Base-by-base conservation (phyloP, 2,888 invertebrate species). In the Oligia strigilis region DNA sequence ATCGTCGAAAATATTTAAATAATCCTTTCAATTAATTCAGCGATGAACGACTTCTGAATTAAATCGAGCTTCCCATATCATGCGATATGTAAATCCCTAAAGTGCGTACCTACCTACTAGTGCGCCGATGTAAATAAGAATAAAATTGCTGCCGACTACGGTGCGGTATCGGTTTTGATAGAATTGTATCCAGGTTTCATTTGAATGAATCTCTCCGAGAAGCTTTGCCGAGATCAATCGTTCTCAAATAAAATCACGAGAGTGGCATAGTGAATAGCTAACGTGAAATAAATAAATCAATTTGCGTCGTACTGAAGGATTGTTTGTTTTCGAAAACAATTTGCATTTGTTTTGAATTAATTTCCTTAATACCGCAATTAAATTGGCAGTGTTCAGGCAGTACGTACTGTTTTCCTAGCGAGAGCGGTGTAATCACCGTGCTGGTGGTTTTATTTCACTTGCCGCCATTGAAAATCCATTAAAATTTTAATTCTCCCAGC, bases 391-490 rank as follows among this genome's bases (percentile, higher is more conserved):
- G 75, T 81, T 85, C 75, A 73, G 72, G 73, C 60, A 83, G 83
- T 87, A 75, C 75, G 78, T 82, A 83, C 75, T 81, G 89, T 84
- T 84, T 87, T 85, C 87, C 75, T 84, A 81, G 78, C 73, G 80
- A 76, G 75, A 83, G 85, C 89, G 65, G 80, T 87, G 89, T 90
- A 92, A 91, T 90, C 89, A 90, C 86, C 81, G 87, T 79, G 82
- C 86, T 85, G 80, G 87, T 87, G 89, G 91, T 91, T 93, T 93
- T 92, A 92, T 93, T 92, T 92, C 92, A 91, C 90, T 91, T 89
- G 87, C 90, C 87, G 88, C 90, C 90, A 93, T 93, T 91, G 92
- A 92, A 92, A 92, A 92, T 81, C 92, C 91, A 93, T 93, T 93
- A 93, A 92, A 93, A 90, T 91, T 93, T 92, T 91, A 91, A 92